Conservation (phyloP, 2,113 vertebrate species). For the Aegypius monachus region DNA sequence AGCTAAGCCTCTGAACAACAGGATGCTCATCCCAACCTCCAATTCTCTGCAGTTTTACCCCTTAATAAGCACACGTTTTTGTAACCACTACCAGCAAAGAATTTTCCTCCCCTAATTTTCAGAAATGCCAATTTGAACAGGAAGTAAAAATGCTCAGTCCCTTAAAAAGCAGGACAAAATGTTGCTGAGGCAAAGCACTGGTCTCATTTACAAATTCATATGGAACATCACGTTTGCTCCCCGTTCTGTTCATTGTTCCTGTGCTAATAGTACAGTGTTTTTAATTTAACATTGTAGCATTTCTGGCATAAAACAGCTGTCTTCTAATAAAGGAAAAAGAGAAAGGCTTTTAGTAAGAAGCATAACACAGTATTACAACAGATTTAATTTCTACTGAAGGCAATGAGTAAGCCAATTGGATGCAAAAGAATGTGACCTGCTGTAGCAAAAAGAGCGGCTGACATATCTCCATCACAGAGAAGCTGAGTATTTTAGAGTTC, state of each 20-base stretch:
- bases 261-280: neutral
- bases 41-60: neutral
- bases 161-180: neutral
- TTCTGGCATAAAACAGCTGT: slow-evolving; percentile 53
- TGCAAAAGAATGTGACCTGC: slow-evolving; percentile 53
- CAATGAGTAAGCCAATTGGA: slow-evolving; percentile 20
- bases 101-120: neutral
- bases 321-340: neutral
- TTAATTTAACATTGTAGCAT: slow-evolving; percentile 10
- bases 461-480: slow-evolving; percentile 51
- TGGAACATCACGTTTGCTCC: neutral
- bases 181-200: neutral
- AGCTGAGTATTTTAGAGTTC: slow-evolving; percentile 6
- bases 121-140: neutral
- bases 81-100: neutral
- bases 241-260: slow-evolving; percentile 26
- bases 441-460: slow-evolving; percentile 20
- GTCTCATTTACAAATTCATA: slow-evolving; percentile 4
- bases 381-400: slow-evolving; percentile 47
- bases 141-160: neutral
- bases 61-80: neutral
- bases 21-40: neutral
- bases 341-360: slow-evolving; percentile 27
- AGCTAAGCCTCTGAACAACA: neutral
- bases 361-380: slow-evolving; percentile 33